Evolutionary conservation across 2,888 invertebrate species (phyloP).

Genomic region (Clepsis dumicolana): DNA sequence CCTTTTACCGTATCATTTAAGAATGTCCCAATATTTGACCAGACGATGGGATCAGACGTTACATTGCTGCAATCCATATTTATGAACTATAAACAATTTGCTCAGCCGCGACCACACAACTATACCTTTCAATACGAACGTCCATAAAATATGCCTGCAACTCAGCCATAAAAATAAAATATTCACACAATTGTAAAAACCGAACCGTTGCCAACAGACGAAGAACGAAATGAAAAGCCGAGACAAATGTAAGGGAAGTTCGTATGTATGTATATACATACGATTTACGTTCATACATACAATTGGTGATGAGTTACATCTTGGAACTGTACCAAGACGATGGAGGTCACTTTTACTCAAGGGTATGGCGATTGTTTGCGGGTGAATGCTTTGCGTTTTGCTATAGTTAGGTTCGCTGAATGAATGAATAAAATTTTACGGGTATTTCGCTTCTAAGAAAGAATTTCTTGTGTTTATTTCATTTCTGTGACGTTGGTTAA

Average conservation of each 20-base stretch:
- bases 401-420: neutral
- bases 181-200: slow-evolving; percentile 24
- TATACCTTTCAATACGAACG: neutral
- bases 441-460: too few relatives aligned
- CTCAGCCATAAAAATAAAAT: slow-evolving; percentile 9
- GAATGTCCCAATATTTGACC: too few relatives aligned
- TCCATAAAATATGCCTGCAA: neutral
- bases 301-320: slow-evolving; percentile 16
- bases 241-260: slow-evolving; percentile 12
- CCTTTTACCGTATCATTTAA: too few relatives aligned
- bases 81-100: neutral
- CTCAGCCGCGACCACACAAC: too few relatives aligned
- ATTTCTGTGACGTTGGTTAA: too few relatives aligned
- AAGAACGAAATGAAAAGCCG: slow-evolving; percentile 41
- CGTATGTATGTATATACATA: neutral
- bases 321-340: slow-evolving; percentile 33
- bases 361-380: slow-evolving; percentile 14
- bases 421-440: slow-evolving; percentile 3
- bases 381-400: neutral
- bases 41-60: too few relatives aligned
- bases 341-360: slow-evolving; percentile 43
- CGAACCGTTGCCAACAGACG: slow-evolving; percentile 29
- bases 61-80: too few relatives aligned
- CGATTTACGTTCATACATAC: slow-evolving; percentile 13
- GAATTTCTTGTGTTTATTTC: too few relatives aligned